Base-by-base conservation (phyloP, 1,140 invertebrate genomes). In the Aphelenchoides avenae region DNA sequence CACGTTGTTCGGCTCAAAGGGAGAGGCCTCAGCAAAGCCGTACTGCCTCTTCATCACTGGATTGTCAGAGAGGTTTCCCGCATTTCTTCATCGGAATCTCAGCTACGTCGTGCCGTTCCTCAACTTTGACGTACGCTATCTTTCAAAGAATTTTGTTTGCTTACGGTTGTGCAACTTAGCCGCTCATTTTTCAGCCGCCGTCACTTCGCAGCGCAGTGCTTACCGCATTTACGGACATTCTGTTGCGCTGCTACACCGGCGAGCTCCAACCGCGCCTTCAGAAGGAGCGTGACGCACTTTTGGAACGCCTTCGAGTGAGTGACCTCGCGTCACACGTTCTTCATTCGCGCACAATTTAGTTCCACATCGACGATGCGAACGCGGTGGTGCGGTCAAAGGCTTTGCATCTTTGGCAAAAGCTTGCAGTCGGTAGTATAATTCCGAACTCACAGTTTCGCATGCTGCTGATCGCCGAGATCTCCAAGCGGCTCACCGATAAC, bases 21-120 rank as follows among this genome's bases (percentile, higher is more conserved):
- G 57, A 3, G 48, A 57, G 9, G 30, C 55, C 11, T 15, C 56
- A 5, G 22, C 55, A 6, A 30, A 39, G n/a, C 31, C 57, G 3
- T 61, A 61, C 27, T 20, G 54, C 6, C 30, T 57, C 34, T 57
- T 57, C 34, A 60, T 57, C 56, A 61, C 54, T n/a, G 9, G 31
- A 11, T 15, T 59, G 55, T 29, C 54, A n/a, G 55, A 64, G 57
- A 0, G 20, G 33, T 22, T 27, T 18, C 55, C 55, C 5, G 0
- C 0, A 1, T 18, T 58, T 36, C 22, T 57, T 18, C 46, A 41
- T 7, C 18, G 30, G 9, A 7, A 57, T 31, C 33, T 57, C 29
- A 59, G 55, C 20, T 43, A 33, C 13, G 18, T 57, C 20, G 34
- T 61, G 20, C 26, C 55, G 27, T 57, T 57, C 39, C 31, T 57